Percentiles rank a stretch among this genome's conserved stretches.
phyloP scores from a whole-genome alignment of 2,888 invertebrate genomes.

The Pandemis cinnamomeana region DNA sequence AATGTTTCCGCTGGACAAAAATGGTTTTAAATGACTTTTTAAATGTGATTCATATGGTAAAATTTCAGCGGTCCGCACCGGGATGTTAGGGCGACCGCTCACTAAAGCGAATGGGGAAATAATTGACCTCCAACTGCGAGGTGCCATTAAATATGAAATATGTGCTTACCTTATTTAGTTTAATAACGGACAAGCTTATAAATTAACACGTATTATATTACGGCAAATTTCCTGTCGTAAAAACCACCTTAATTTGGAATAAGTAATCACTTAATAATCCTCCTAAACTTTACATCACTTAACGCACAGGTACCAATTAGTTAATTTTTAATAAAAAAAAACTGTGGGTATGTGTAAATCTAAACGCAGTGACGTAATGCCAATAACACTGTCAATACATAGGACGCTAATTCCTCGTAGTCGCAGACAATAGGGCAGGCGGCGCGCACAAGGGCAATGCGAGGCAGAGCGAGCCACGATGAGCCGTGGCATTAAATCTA shows the following conservation, averaged over 20 bases:
- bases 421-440: conserved; percentile 23
- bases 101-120: conserved; percentile 35
- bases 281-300: not conserved
- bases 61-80: conserved; percentile 25
- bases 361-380: not conserved
- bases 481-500: conserved; percentile 81
- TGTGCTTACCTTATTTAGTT: conserved; percentile 34
- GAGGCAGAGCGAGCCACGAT: conserved; percentile 62
- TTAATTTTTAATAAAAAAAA: not conserved
- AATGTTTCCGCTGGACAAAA: conserved; percentile 58
- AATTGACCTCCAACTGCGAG: conserved; percentile 38
- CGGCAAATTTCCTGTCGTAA: conserved; percentile 19
- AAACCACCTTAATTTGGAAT: not conserved
- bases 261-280: not conserved
- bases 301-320: too few species aligned
- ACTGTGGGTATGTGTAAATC: not conserved
- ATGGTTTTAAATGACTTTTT: conserved; percentile 70
- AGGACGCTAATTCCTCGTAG: conserved; percentile 28
- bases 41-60: conserved; percentile 56
- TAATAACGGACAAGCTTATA: conserved; percentile 19
- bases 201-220: conserved; percentile 25
- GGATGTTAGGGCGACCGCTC: conserved; percentile 38
- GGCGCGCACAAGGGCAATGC: conserved; percentile 55
- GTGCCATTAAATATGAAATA: conserved; percentile 33
- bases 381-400: conserved; percentile 13